These are phyloP conservation scores for Perithous albicinctus DNA, from an alignment of 2,888 invertebrate genomes.

Conservation along the genomic window DNA sequence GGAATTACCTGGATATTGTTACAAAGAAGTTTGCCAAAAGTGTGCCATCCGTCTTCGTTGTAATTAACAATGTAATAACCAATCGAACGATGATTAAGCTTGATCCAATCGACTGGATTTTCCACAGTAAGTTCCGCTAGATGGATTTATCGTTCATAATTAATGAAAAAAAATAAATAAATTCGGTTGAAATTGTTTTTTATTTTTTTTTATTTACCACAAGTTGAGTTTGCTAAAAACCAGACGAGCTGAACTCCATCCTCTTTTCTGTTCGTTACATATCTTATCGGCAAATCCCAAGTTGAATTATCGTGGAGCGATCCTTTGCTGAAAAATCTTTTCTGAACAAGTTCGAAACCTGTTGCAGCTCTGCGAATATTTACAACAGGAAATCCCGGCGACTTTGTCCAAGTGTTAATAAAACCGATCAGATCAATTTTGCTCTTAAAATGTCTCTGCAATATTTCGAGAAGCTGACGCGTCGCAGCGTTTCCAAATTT, in stretches of 20 bases:
- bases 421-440: slow-evolving; percentile 66
- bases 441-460: slow-evolving; percentile 55
- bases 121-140: slow-evolving; percentile 67
- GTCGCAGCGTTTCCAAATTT: slow-evolving; percentile 70
- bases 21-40: slow-evolving; percentile 65
- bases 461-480: slow-evolving; percentile 68
- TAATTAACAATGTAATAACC: slow-evolving; percentile 75
- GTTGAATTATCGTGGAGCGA: slow-evolving; percentile 54
- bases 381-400: slow-evolving; percentile 72
- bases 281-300: slow-evolving; percentile 73
- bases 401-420: slow-evolving; percentile 68
- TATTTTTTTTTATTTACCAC: slow-evolving; percentile 62
- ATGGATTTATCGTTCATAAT: slow-evolving; percentile 5
- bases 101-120: slow-evolving; percentile 71
- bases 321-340: slow-evolving; percentile 47
- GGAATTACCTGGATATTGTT: slow-evolving; percentile 59
- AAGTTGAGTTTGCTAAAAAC: slow-evolving; percentile 70
- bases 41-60: slow-evolving; percentile 68
- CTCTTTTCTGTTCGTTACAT: slow-evolving; percentile 65
- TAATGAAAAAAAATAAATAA: background rate
- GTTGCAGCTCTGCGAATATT: slow-evolving; percentile 51
- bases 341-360: slow-evolving; percentile 57
- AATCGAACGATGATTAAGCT: slow-evolving; percentile 71
- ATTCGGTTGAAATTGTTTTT: background rate
- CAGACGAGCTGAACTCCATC: slow-evolving; percentile 68